Evolutionary conservation across 2,888 invertebrate genomes (phyloP), one percentile per base, ranked within the genome.

Genomic region (Volucella zonaria): DNA sequence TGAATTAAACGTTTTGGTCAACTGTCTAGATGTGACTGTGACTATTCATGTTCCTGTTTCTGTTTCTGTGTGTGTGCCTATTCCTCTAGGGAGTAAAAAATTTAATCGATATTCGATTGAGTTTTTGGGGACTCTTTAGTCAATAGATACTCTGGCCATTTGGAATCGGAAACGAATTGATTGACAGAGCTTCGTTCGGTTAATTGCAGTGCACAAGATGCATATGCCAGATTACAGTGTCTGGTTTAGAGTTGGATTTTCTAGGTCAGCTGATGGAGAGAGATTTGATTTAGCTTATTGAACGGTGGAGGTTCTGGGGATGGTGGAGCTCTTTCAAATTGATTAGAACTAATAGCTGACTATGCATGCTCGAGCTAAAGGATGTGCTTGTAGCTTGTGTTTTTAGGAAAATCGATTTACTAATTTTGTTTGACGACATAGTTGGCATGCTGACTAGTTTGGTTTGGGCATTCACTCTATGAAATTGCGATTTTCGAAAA

Each of bases 31-130:
- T 31, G 31, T 4, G 4, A 31, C 31, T 4, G 31, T 3, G 23
- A 31, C 31, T 31, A 6, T 31, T 31, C 31, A 31, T 31, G 31
- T 31, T 31, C 31, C 3, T 31, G 31, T 8, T n/a, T 18, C 11
- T 15, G 15, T 42, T 14, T 10, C n/a, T 15, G 14, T 40, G 42
- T 9, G 3, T 59, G 18, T 23, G 18, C 18, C 31, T n/a, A n/a
- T 23, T 10, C 15, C 45, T 49, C 47, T 18, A 18, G 52, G 52
- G 64, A 74, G 66, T 45, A 58, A 66, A 31, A 45, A 59, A 51
- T 75, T 73, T 74, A 85, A 85, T 85, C 81, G 85, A 85, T 85
- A 85, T 68, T 42, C 67, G 73, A 85, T 85, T 81, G 74, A 54
- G 52, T 74, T 67, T 42, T 15, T 38, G 18, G 47, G 47, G 51